These are phyloP conservation scores for Streptopelia turtur DNA, from an alignment of 2,797 vertebrate species.

Conservation along the genomic window DNA sequence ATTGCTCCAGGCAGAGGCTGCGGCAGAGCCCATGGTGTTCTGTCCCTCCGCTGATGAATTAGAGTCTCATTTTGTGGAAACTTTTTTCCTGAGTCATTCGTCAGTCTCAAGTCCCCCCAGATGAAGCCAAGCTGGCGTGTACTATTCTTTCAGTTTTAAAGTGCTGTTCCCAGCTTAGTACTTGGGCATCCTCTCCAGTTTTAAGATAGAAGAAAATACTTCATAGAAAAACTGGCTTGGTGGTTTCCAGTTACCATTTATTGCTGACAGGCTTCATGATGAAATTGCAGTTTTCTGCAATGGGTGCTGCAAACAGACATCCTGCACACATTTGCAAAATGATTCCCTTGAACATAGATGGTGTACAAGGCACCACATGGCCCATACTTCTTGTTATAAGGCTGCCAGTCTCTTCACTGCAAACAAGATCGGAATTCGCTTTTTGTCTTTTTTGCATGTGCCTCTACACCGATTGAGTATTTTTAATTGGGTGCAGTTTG, in stretches of 20 bases:
- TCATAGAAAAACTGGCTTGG: not conserved
- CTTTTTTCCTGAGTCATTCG: slow-evolving; percentile 4
- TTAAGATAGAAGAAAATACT: not conserved
- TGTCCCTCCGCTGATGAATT: not conserved
- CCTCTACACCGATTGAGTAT: not conserved
- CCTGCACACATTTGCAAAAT: not conserved
- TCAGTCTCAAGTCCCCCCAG: not conserved
- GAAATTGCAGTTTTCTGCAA: not conserved
- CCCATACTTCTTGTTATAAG: fast-evolving
- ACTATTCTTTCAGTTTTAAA: not conserved
- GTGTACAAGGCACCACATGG: not conserved
- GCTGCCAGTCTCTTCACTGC: not conserved
- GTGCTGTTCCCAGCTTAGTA: not conserved
- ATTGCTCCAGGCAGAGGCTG: not conserved
- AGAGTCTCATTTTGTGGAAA: not conserved
- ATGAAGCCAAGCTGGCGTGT: not conserved
- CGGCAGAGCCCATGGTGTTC: not conserved
- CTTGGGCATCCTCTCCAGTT: not conserved
- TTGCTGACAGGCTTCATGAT: not conserved
- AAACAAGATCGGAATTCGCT: not conserved
- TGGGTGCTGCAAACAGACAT: not conserved
- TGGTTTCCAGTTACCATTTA: not conserved
- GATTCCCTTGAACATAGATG: fast-evolving
- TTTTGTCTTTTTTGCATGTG: not conserved
- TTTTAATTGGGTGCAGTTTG: not conserved